Base-by-base conservation (phyloP, 2,113 vertebrate genomes). In the Oreochromis niloticus region DNA sequence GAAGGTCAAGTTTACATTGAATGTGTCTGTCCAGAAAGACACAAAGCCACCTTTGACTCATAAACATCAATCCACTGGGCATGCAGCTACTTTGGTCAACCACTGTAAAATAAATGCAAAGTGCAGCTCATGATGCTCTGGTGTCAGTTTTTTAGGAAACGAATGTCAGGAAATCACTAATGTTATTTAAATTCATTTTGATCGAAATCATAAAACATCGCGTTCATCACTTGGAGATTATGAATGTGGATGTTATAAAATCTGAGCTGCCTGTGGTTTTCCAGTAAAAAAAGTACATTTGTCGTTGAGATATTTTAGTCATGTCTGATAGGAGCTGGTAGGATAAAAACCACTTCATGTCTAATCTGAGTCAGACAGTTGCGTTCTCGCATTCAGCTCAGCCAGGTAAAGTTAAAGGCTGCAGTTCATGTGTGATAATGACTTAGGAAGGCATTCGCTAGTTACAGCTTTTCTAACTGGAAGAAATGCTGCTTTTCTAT, bases 1-100 rank as follows among this genome's bases (percentile, higher is more conserved):
- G 87, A 94, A 91, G 92, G 89, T 93, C 84, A 86, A 61, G 80
- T 80, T 83, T 71, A 78, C 19, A 71, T 22, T 59, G 46, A 88
- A 80, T 80, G 83, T 82, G 50, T 34, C 11, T 43, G 41, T 86
- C 34, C 55, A 86, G 50, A 85, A 84, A 78, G 85, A 83, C 32
- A 59, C 83, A 84, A 27, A 32, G 54, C 39, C 56, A 59, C 52
- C 41, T 84, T 57, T 59, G 19, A 78, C 41, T 89, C 66, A 81
- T 22, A 83, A 34, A 66, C 39, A 73, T 82, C 54, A 82, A 19
- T 78, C 80, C 32, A 55, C 4, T 41, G 59, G n/a, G 6, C 36
- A n/a, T 55, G 39, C 54, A 19, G 46, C 41, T 73, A 3, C 30
- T 41, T 54, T 32, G 19, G 27, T 34, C 73, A 52, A 52, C 6